phyloP scores from a whole-genome alignment of 2,797 vertebrate species.

The Malacoctenus gilli region DNA sequence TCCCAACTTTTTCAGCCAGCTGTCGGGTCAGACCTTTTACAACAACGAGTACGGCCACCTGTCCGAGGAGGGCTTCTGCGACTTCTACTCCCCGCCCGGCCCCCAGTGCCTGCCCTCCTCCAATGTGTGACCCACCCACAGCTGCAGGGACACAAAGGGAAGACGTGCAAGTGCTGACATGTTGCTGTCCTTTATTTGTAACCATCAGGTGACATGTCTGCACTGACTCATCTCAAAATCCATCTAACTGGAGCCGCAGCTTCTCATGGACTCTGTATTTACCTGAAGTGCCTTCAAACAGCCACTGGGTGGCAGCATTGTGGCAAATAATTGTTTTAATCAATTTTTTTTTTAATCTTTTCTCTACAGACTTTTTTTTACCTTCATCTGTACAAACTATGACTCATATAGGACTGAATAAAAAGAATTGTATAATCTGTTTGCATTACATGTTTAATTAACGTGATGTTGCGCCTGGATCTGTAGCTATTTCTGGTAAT shows the following conservation, averaged over 20 bases:
- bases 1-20: conserved; percentile 80
- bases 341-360: conserved; percentile 74
- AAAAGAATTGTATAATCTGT: conserved; percentile 76
- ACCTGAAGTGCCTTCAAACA: conserved; percentile 64
- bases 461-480: background rate
- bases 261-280: conserved; percentile 62
- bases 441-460: background rate
- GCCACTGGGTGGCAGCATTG: conserved; percentile 85
- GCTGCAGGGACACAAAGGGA: conserved; percentile 9
- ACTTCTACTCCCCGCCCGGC: conserved; percentile 80
- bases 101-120: conserved; percentile 66
- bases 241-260: conserved; percentile 25
- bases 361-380: conserved; percentile 76
- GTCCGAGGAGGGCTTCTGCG: conserved; percentile 83
- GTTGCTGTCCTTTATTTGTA: conserved; percentile 23
- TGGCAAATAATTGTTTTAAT: conserved; percentile 69
- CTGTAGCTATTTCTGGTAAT: background rate
- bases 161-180: conserved; percentile 18
- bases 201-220: conserved; percentile 11
- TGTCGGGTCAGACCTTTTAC: conserved; percentile 94
- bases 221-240: conserved; percentile 31
- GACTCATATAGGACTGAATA: conserved; percentile 72
- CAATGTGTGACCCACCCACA: conserved; percentile 63
- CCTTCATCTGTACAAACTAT: conserved; percentile 80
- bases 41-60: conserved; percentile 96